A percentile compares a stretch with the other conserved stretches of the same genome.
Evolutionary conservation across 2,113 vertebrate species (phyloP).

Genomic region (Steatornis caripensis): DNA sequence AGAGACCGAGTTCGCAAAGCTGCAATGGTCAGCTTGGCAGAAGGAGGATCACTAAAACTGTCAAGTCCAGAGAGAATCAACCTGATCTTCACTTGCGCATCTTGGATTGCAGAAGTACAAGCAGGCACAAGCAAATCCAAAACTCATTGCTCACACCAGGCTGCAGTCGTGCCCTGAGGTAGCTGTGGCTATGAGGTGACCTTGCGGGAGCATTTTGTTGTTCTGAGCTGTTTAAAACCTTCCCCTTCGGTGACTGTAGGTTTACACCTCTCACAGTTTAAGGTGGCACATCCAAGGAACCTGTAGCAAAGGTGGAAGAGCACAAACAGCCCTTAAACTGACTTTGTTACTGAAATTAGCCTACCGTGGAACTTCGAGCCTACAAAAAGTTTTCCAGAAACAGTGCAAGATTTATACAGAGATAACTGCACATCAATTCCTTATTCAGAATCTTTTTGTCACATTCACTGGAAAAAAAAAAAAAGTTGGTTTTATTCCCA

Average conservation of each 20-base stretch:
- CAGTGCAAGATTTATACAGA: neutral
- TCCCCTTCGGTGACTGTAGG: neutral
- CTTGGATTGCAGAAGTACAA: neutral
- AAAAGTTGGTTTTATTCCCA: neutral
- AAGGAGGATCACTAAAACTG: neutral
- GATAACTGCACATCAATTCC: neutral
- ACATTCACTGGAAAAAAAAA: neutral
- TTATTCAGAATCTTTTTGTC: neutral
- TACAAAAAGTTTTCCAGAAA: neutral
- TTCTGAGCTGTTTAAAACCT: neutral
- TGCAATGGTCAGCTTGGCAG: neutral
- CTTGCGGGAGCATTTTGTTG: neutral
- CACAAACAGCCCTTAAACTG: neutral
- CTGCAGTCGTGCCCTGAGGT: neutral
- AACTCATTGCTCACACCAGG: neutral
- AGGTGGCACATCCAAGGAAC: neutral
- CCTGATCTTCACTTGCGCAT: neutral
- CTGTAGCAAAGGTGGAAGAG: neutral
- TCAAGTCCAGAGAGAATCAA: neutral
- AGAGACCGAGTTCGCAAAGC: neutral
- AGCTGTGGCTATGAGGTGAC: neutral
- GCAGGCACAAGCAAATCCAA: neutral
- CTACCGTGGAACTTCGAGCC: neutral
- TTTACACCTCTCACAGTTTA: neutral
- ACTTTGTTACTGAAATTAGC: neutral